phyloP scores from a whole-genome alignment of 2,113 vertebrate species.

The Chamaea fasciata region DNA sequence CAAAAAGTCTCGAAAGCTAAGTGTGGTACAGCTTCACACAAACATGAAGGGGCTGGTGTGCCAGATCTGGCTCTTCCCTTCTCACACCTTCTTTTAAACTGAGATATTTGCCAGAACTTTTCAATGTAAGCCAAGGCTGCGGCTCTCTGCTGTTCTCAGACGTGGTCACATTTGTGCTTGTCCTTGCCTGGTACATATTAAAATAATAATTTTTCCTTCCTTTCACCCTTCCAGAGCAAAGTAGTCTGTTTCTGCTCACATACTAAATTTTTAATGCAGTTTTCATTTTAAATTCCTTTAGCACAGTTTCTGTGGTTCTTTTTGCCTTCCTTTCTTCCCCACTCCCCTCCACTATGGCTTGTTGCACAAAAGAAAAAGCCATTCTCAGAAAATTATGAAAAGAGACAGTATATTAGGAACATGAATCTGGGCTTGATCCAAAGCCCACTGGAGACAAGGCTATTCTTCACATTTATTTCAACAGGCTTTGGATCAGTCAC shows the following conservation, averaged over 20 bases:
- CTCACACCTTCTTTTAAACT: slow-evolving; percentile 22
- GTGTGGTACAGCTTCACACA: slow-evolving; percentile 4
- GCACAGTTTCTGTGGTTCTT: slow-evolving; percentile 9
- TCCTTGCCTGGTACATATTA: slow-evolving; percentile 45
- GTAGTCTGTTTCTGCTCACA: slow-evolving; percentile 24
- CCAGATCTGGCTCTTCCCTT: slow-evolving; percentile 32
- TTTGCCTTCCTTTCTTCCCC: neutral
- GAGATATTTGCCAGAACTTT: slow-evolving; percentile 46
- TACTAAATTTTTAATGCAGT: slow-evolving; percentile 61
- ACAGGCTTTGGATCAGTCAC: neutral
- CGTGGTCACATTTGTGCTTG: slow-evolving; percentile 21
- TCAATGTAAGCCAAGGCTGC: slow-evolving; percentile 15
- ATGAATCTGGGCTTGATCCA: neutral
- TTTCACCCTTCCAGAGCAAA: slow-evolving; percentile 25
- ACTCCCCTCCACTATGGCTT: neutral
- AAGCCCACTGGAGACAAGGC: neutral
- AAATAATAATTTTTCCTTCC: slow-evolving; percentile 45
- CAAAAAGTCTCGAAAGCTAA: slow-evolving; percentile 8
- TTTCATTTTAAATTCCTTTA: slow-evolving; percentile 60
- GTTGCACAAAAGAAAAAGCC: neutral
- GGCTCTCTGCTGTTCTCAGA: slow-evolving; percentile 33
- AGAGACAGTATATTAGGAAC: neutral
- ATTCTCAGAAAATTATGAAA: neutral
- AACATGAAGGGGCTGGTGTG: neutral
- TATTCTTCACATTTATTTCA: neutral